Conservation (phyloP, 1,140 invertebrate genomes). For the Tetraneura akinire region DNA sequence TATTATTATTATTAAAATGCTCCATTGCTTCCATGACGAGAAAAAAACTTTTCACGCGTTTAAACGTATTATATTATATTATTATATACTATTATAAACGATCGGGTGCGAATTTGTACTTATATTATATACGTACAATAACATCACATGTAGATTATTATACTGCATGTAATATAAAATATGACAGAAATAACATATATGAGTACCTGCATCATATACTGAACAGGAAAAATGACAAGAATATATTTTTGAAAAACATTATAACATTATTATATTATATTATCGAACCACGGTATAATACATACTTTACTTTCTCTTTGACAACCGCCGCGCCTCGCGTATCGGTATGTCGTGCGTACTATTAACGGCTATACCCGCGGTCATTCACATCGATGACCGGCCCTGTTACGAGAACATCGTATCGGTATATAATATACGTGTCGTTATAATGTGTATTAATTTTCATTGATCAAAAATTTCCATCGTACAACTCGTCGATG, state of each 20-base stretch:
- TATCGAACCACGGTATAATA: neutral
- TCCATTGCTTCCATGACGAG: neutral
- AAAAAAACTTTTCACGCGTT: neutral
- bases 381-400: conserved; percentile 46
- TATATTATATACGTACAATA: no score
- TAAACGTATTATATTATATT: no score
- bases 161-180: no score
- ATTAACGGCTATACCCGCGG: conserved; percentile 38
- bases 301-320: conserved; percentile 51
- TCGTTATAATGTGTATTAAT: no score
- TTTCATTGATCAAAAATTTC: no score
- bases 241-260: neutral
- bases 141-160: no score
- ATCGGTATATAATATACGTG: no score
- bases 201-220: no score
- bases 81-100: neutral
- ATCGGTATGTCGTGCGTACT: conserved; percentile 34
- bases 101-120: no score
- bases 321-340: conserved; percentile 11
- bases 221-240: conserved; percentile 4
- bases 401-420: neutral
- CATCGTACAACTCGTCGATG: no score
- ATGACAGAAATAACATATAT: neutral
- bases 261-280: conserved; percentile 1
- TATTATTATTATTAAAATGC: no score